phyloP scores from a whole-genome alignment of 2,797 vertebrate species.

The Dallia pectoralis region DNA sequence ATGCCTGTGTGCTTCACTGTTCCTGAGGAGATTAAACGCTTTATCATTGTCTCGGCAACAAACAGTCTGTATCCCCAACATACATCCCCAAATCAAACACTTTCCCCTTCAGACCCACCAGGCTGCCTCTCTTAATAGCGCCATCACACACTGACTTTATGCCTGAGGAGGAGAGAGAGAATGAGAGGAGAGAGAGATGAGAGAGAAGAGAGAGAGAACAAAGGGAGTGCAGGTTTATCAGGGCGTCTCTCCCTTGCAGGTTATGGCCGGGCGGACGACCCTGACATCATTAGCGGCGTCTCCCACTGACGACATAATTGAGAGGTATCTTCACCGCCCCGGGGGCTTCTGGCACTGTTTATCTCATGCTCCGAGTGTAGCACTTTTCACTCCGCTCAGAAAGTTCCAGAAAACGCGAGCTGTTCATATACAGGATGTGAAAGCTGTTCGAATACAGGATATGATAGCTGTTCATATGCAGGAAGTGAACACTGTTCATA shows the following conservation, averaged over 20 bases:
- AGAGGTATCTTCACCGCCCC: constrained; percentile 47
- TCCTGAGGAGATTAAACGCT: constrained; percentile 73
- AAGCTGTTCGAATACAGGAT: too few species aligned
- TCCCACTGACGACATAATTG: constrained; percentile 62
- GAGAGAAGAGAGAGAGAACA: constrained; percentile 5
- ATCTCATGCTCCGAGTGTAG: constrained; percentile 52
- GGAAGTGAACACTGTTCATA: too few species aligned
- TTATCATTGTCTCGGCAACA: constrained; percentile 71
- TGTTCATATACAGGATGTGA: constrained; percentile 16
- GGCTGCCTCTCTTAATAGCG: constrained; percentile 24
- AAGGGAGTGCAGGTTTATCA: constrained; percentile 35
- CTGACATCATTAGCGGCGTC: constrained; percentile 59
- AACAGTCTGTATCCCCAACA: constrained; percentile 45
- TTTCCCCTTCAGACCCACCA: constrained; percentile 43
- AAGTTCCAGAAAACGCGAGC: constrained; percentile 46
- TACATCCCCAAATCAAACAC: constrained; percentile 55
- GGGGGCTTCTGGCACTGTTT: constrained; percentile 53
- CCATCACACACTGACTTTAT: constrained; percentile 32
- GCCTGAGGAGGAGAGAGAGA: constrained; percentile 9
- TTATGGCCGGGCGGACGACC: constrained; percentile 51
- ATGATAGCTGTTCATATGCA: constrained; percentile 26
- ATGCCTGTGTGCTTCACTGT: constrained; percentile 62
- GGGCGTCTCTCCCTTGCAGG: constrained; percentile 42
- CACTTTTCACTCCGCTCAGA: constrained; percentile 29
- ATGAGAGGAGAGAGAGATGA: constrained; percentile 33